A percentile compares a stretch with the other conserved stretches of the same genome.
Evolutionary conservation across 2,888 invertebrate genomes (phyloP).

Genomic region (Mechanitis messenoides): DNA sequence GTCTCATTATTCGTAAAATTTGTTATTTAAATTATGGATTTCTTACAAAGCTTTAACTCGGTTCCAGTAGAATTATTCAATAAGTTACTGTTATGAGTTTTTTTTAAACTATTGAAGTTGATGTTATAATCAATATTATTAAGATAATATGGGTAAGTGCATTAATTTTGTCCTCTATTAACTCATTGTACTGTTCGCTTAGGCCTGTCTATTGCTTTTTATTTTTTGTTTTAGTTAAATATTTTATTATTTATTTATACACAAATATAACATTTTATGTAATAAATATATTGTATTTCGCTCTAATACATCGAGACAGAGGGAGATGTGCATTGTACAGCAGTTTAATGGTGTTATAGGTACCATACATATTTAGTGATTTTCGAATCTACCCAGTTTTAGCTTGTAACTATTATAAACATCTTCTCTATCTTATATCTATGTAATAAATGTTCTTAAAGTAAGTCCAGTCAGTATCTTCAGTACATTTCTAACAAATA

Average conservation of each 20-base stretch:
- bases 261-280: slow-evolving; percentile 54
- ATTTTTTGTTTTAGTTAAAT: slow-evolving; percentile 70
- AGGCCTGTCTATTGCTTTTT: slow-evolving; percentile 65
- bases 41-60: slow-evolving; percentile 76
- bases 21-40: slow-evolving; percentile 75
- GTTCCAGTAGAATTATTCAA: slow-evolving; percentile 75
- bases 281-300: slow-evolving; percentile 48
- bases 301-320: slow-evolving; percentile 55
- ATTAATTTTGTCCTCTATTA: slow-evolving; percentile 73
- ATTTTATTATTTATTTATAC: slow-evolving; percentile 76
- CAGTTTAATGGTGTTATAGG: slow-evolving; percentile 27
- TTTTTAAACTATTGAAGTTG: slow-evolving; percentile 71
- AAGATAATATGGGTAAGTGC: slow-evolving; percentile 76
- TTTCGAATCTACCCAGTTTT: slow-evolving; percentile 56
- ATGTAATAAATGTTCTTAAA: slow-evolving; percentile 74
- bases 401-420: slow-evolving; percentile 60
- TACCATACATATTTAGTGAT: slow-evolving; percentile 39
- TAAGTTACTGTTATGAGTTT: slow-evolving; percentile 76
- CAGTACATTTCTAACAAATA: slow-evolving; percentile 69
- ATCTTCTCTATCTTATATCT: slow-evolving; percentile 60
- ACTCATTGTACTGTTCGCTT: slow-evolving; percentile 72
- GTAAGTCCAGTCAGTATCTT: slow-evolving; percentile 68
- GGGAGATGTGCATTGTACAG: slow-evolving; percentile 42
- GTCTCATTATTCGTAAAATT: slow-evolving; percentile 69
- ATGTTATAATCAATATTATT: slow-evolving; percentile 73